These are phyloP conservation scores for Drosophila ironensis DNA, from an alignment of 1,140 invertebrate genomes.

Conservation along the genomic window DNA sequence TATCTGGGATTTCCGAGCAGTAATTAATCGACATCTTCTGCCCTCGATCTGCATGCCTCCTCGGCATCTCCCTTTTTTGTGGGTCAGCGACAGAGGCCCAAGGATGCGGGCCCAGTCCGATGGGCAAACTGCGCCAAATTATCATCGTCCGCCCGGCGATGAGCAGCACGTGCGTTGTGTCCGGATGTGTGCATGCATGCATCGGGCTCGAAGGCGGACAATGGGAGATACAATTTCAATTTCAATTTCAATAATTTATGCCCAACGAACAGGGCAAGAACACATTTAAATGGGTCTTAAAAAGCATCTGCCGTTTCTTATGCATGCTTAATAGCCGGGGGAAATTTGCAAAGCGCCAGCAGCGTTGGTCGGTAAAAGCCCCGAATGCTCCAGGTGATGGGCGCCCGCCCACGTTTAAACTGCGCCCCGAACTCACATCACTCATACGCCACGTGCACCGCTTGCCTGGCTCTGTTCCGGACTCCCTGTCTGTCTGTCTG, in stretches of 20 bases:
- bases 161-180: conserved; percentile 47
- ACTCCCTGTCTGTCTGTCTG: neutral
- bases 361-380: neutral
- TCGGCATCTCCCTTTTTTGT: conserved; percentile 10
- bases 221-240: conserved; percentile 49
- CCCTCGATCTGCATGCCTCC: conserved; percentile 1
- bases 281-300: conserved; percentile 47
- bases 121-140: conserved; percentile 35
- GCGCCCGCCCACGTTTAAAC: neutral
- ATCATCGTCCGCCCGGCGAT: conserved; percentile 10
- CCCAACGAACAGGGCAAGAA: conserved; percentile 1
- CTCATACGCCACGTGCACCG: conserved; percentile 66
- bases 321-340: conserved; percentile 39
- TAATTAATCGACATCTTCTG: conserved; percentile 9
- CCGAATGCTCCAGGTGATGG: conserved; percentile 14
- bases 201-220: conserved; percentile 19
- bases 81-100: conserved; percentile 20
- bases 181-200: conserved; percentile 62
- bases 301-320: conserved; percentile 47
- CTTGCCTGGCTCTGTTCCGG: no score
- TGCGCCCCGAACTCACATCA: conserved; percentile 44
- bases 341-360: conserved; percentile 21
- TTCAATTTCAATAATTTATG: conserved; percentile 59
- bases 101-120: conserved; percentile 19
- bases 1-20: neutral